A percentile compares a stretch with the other conserved stretches of the same genome.
Evolutionary conservation across 2,797 vertebrate species (phyloP).

Genomic region (Dendrocincla tyrannina): DNA sequence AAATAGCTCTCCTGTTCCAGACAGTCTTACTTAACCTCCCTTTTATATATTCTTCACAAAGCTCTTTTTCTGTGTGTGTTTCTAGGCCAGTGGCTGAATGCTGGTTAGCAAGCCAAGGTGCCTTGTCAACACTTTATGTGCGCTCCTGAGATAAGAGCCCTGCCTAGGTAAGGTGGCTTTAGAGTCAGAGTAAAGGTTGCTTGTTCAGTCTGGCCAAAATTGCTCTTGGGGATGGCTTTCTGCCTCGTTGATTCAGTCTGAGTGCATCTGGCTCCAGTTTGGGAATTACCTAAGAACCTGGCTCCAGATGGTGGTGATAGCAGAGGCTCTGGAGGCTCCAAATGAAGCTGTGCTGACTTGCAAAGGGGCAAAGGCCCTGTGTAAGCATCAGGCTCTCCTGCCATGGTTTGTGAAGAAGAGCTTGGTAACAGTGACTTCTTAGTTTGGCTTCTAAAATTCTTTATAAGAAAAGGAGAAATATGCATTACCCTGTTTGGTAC

Average conservation of each 20-base stretch:
- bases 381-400: neutral
- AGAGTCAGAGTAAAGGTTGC: conserved; percentile 58
- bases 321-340: fast-evolving
- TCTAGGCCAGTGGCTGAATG: neutral
- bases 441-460: neutral
- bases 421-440: fast-evolving
- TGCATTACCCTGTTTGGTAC: fast-evolving
- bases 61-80: neutral
- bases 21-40: neutral
- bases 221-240: neutral
- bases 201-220: conserved; percentile 46
- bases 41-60: neutral
- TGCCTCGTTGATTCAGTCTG: neutral
- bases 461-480: neutral
- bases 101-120: neutral
- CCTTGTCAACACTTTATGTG: neutral
- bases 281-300: neutral
- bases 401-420: neutral
- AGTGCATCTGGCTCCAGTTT: neutral
- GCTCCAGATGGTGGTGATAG: neutral
- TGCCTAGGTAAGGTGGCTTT: neutral
- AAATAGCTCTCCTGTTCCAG: neutral
- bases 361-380: neutral
- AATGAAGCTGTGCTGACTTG: neutral
- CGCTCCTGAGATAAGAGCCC: neutral